Percentiles rank a stretch among this genome's conserved stretches.
These are phyloP conservation scores for Nymphalis io DNA, from an alignment of 1,140 invertebrate species.

Conservation along the genomic window DNA sequence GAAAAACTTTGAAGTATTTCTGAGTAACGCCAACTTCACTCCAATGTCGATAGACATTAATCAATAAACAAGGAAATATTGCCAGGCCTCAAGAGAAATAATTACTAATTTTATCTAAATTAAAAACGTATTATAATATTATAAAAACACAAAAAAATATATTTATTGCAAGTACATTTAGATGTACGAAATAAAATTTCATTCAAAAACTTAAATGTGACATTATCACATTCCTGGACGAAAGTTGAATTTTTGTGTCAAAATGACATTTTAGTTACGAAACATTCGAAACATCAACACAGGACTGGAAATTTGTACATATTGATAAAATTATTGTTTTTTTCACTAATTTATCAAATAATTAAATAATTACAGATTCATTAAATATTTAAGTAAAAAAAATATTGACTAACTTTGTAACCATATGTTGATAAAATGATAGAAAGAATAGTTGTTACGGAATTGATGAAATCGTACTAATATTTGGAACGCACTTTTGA, in stretches of 20 bases:
- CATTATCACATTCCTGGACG: background rate
- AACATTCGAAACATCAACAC: background rate
- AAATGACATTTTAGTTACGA: background rate
- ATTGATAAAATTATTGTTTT: too few relatives aligned
- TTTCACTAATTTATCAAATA: too few relatives aligned
- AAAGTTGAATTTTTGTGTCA: background rate
- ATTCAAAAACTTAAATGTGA: background rate
- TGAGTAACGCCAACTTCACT: conserved; percentile 61
- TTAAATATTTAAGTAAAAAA: too few relatives aligned
- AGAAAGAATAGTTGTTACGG: too few relatives aligned
- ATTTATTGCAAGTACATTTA: too few relatives aligned
- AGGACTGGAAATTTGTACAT: background rate
- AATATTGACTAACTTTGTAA: too few relatives aligned
- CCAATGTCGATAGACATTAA: conserved; percentile 15
- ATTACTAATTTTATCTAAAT: background rate
- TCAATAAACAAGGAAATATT: conserved; percentile 20
- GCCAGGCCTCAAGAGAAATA: conserved; percentile 2
- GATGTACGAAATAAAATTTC: too few relatives aligned
- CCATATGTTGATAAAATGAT: too few relatives aligned
- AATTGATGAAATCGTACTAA: too few relatives aligned
- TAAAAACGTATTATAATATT: background rate
- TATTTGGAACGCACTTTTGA: background rate
- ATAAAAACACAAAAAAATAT: too few relatives aligned
- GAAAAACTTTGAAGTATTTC: conserved; percentile 62
- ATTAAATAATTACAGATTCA: too few relatives aligned